Percentiles rank a stretch among this genome's conserved stretches.
These are phyloP conservation scores for Rhagophthalmus giganteus DNA, from an alignment of 2,888 invertebrate genomes.

Conservation along the genomic window DNA sequence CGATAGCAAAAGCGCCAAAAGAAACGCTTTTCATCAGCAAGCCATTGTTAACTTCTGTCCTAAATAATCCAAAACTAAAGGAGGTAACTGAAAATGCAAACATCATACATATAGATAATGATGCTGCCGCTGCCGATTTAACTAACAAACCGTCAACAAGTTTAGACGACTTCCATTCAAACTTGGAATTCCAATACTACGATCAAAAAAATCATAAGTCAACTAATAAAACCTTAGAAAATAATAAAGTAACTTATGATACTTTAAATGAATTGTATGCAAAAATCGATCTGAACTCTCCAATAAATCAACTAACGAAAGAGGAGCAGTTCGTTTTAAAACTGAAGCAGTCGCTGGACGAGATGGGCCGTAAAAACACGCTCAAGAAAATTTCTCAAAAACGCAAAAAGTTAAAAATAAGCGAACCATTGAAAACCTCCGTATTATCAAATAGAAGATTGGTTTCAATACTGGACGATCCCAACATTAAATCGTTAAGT, in stretches of 20 bases:
- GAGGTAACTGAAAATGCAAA: conserved; percentile 44
- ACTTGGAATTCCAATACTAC: conserved; percentile 27
- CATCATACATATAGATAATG: conserved; percentile 18
- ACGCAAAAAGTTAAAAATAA: conserved; percentile 39
- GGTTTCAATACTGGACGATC: conserved; percentile 27
- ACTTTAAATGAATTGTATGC: conserved; percentile 42
- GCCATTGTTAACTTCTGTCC: conserved; percentile 48
- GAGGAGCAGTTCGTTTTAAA: conserved; percentile 45
- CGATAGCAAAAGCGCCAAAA: conserved; percentile 46
- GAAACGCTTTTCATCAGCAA: conserved; percentile 50
- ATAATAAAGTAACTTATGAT: conserved; percentile 28
- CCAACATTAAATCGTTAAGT: conserved; percentile 10
- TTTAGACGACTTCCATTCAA: conserved; percentile 23
- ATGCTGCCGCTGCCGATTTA: conserved; percentile 9
- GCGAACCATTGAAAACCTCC: conserved; percentile 42
- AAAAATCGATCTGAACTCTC: conserved; percentile 38
- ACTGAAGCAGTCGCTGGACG: conserved; percentile 42
- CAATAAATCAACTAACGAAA: conserved; percentile 40
- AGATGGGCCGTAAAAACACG: conserved; percentile 40
- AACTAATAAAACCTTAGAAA: conserved; percentile 22
- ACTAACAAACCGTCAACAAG: no score
- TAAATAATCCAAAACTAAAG: conserved; percentile 47
- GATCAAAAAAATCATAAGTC: conserved; percentile 1
- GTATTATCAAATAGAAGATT: conserved; percentile 42
- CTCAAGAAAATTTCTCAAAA: conserved; percentile 36